Evolutionary conservation across 1,140 invertebrate genomes (phyloP).

Genomic region (Euglossa dilemma): DNA sequence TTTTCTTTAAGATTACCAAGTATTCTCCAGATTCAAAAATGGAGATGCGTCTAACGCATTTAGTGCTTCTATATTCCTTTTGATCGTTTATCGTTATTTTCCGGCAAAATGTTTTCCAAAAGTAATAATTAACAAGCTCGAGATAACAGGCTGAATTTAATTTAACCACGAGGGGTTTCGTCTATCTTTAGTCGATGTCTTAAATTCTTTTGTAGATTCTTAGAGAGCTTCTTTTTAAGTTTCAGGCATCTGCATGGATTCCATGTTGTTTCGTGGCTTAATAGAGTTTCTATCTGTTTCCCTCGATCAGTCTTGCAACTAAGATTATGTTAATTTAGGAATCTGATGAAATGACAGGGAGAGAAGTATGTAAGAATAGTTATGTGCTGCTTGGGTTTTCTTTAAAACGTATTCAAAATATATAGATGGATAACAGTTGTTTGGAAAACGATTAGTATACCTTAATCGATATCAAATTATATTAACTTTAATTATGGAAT

Average conservation of each 20-base stretch:
- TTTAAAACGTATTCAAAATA: too few relatives aligned
- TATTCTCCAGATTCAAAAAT: not conserved
- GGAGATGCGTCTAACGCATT: too few relatives aligned
- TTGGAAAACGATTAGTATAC: too few relatives aligned
- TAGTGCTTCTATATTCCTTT: conserved; percentile 10
- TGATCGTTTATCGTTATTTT: not conserved
- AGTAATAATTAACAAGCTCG: conserved; percentile 31
- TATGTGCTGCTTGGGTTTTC: too few relatives aligned
- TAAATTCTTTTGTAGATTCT: conserved; percentile 38
- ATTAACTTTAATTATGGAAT: too few relatives aligned
- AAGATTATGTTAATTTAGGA: too few relatives aligned
- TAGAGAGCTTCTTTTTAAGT: not conserved
- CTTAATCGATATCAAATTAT: too few relatives aligned
- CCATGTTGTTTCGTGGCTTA: not conserved
- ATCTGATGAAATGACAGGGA: too few relatives aligned
- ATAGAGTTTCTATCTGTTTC: not conserved
- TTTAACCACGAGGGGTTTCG: conserved; percentile 15
- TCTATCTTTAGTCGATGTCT: conserved; percentile 28
- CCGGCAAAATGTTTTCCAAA: conserved; percentile 34
- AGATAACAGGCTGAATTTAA: conserved; percentile 20
- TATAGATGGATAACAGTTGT: too few relatives aligned
- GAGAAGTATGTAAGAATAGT: too few relatives aligned
- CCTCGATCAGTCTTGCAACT: too few relatives aligned
- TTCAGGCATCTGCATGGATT: not conserved
- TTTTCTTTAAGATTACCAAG: too few relatives aligned